These are phyloP conservation scores for Eucera pruinosa DNA, from an alignment of 2,888 invertebrate genomes.

Conservation along the genomic window DNA sequence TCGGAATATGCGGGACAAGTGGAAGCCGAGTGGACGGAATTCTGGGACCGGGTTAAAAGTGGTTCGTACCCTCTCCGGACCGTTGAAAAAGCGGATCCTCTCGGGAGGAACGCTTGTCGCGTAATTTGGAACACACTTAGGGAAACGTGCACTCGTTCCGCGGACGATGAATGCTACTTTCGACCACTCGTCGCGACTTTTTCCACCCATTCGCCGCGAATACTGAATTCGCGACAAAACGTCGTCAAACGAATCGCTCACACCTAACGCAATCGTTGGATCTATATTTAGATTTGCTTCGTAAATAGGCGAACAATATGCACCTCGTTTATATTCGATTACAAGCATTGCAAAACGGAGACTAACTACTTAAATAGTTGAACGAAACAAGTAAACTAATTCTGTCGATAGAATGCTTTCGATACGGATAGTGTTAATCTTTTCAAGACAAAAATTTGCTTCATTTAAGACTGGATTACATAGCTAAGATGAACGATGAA, in stretches of 20 bases:
- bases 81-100: conserved; percentile 43
- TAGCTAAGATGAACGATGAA: no score
- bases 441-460: no score
- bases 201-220: neutral
- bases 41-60: conserved; percentile 50
- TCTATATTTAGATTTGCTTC: no score
- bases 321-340: no score
- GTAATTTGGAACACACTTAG: conserved; percentile 44
- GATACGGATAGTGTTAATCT: no score
- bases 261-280: neutral
- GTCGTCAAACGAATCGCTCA: neutral
- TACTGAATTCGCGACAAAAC: neutral
- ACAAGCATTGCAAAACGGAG: no score
- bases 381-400: no score
- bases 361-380: no score
- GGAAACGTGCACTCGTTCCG: conserved; percentile 24
- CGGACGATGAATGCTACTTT: conserved; percentile 8
- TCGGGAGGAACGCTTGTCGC: conserved; percentile 40
- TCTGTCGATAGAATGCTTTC: no score
- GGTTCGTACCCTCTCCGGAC: conserved; percentile 26
- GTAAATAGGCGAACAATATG: no score
- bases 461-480: no score
- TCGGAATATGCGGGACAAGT: conserved; percentile 39
- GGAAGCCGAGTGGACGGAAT: conserved; percentile 45
- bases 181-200: conserved; percentile 22